Percentiles rank a stretch among this genome's conserved stretches.
Conservation (phyloP, 2,113 vertebrate species). For the Galbula dea region DNA sequence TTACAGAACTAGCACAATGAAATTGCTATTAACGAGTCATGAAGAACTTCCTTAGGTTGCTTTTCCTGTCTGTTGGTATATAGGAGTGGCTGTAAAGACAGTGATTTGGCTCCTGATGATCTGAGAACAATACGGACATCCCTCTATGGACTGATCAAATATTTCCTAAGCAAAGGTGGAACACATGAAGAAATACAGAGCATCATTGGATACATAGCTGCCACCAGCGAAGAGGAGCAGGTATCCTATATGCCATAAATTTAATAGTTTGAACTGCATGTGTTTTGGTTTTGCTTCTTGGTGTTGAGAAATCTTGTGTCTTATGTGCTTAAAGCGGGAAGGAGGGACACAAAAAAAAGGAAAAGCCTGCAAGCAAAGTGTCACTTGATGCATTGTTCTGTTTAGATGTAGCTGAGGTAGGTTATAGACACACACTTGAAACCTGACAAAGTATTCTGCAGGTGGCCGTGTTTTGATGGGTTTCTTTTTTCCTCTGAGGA, state of each 20-base stretch:
- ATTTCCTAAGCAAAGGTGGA: slow-evolving; percentile 95
- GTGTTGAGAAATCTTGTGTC: neutral
- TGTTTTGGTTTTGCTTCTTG: neutral
- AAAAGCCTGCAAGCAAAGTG: neutral
- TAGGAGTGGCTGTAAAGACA: slow-evolving; percentile 73
- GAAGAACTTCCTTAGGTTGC: neutral
- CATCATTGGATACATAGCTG: slow-evolving; percentile 91
- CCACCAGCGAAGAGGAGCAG: slow-evolving; percentile 92
- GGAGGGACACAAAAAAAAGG: neutral
- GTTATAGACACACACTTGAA: neutral
- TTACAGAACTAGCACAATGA: neutral
- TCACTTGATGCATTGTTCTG: neutral
- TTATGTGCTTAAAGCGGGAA: neutral
- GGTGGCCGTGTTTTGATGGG: neutral
- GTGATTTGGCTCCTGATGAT: slow-evolving; percentile 85
- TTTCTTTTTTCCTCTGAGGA: neutral
- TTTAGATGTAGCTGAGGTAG: neutral
- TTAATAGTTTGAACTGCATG: neutral
- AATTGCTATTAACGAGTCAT: neutral
- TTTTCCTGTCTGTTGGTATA: slow-evolving; percentile 23
- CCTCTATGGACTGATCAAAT: slow-evolving; percentile 89
- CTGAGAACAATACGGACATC: slow-evolving; percentile 87
- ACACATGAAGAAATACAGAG: slow-evolving; percentile 93
- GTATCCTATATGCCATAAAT: slow-evolving; percentile 56
- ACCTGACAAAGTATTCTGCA: neutral